A percentile compares a stretch with the other conserved stretches of the same genome.
Conservation (phyloP, 2,113 vertebrate genomes). For the Odobenus rosmarus region DNA sequence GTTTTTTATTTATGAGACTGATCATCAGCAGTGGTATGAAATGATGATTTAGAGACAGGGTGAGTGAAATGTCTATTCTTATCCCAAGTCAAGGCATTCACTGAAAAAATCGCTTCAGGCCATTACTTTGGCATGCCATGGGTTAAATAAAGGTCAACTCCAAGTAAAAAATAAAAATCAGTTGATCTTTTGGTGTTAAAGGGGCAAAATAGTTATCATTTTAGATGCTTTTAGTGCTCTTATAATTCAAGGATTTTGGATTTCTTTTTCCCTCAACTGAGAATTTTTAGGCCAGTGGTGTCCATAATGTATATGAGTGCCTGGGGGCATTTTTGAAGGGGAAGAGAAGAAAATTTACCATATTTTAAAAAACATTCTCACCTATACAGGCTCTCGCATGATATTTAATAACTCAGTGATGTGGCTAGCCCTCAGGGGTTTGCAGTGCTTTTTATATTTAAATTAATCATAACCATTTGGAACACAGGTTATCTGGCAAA, state of each 20-base stretch:
- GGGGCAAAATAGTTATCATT: slow-evolving; percentile 78
- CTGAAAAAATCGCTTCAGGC: slow-evolving; percentile 75
- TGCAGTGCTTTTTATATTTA: slow-evolving; percentile 48
- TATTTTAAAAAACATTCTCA: slow-evolving; percentile 57
- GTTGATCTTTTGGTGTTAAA: slow-evolving; percentile 74
- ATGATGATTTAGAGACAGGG: neutral
- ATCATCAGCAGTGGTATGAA: slow-evolving; percentile 6
- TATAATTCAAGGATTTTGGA: slow-evolving; percentile 77
- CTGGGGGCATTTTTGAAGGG: slow-evolving; percentile 83
- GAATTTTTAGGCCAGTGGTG: slow-evolving; percentile 81
- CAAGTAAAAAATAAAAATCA: slow-evolving; percentile 78
- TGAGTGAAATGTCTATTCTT: slow-evolving; percentile 60
- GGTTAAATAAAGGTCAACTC: slow-evolving; percentile 82
- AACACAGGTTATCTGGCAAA: slow-evolving; percentile 27
- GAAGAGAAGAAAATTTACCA: slow-evolving; percentile 71
- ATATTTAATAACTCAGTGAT: slow-evolving; percentile 52
- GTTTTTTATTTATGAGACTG: slow-evolving; percentile 43
- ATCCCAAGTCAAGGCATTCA: slow-evolving; percentile 56
- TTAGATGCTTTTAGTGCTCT: slow-evolving; percentile 80
- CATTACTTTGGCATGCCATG: slow-evolving; percentile 77
- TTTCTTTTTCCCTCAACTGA: slow-evolving; percentile 77
- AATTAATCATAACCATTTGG: slow-evolving; percentile 42
- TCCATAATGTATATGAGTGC: slow-evolving; percentile 80
- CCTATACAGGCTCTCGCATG: slow-evolving; percentile 27
- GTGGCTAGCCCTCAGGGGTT: neutral